Base-by-base conservation (phyloP, 2,113 vertebrate species). In the Capreolus pygargus region DNA sequence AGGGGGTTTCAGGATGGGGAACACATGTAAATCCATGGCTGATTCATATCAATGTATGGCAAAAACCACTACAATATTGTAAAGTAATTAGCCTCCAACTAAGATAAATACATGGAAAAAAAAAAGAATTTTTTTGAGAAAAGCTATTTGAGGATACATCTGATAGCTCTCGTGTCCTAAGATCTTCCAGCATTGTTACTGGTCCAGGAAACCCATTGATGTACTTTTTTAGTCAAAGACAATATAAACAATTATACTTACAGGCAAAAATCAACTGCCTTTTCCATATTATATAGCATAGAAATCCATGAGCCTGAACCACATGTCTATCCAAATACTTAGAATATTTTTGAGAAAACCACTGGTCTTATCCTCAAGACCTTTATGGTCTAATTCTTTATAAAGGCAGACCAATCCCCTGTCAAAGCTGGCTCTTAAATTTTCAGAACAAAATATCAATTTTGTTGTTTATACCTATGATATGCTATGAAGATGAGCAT, bases 371-470 rank as follows among this genome's bases (percentile, higher is more conserved):
- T 79, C 61, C 52, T 84, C 7, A 86, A 89, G 55, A 74, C 7
- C 28, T 28, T 2, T 45, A 21, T 1, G 54, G 10, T 58, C 14
- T 17, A 91, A 23, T 6, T 17, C 52, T 9, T 39, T 64, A 89
- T 2, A 33, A 39, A 94, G 90, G 76, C 15, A 93, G 11, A 19
- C 13, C 33, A 83, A 39, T 33, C 3, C 33, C 11, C 13, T 1
- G 13, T 84, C n/a, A 91, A 74, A 96, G 28, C 39, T 76, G 12
- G 23, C 11, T 95, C 33, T 60, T 58, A 91, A 87, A 55, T 60
- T 88, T 96, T 91, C 88, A 94, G 27, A 81, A 95, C 11, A 86
- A 30, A 95, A 87, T 67, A 58, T 45, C 43, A 91, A 79, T 67
- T 94, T 84, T 67, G 54, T 30, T n/a, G 7, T 79, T 95, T 91